A percentile compares a stretch with the other conserved stretches of the same genome.
Evolutionary conservation across 2,113 vertebrate genomes (phyloP).

Genomic region (Poeciliopsis occidentalis): DNA sequence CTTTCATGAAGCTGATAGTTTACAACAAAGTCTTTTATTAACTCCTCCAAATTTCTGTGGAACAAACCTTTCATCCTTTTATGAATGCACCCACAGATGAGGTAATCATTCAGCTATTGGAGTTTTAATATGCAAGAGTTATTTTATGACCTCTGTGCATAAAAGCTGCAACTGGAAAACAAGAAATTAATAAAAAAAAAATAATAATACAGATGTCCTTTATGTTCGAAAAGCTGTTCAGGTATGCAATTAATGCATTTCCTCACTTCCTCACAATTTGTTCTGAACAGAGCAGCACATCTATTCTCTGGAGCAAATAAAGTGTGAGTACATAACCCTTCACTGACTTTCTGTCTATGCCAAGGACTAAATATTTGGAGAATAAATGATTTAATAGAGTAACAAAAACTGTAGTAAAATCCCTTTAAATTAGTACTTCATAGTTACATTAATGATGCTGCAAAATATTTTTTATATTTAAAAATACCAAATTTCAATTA

Average conservation of each 20-base stretch:
- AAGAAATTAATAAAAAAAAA: neutral
- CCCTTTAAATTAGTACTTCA: neutral
- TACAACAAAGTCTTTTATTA: constrained; percentile 24
- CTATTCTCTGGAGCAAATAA: neutral
- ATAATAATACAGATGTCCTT: neutral
- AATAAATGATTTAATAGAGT: too few species aligned
- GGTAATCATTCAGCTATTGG: neutral
- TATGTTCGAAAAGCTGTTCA: neutral
- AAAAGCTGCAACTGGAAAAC: neutral
- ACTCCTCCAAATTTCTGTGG: neutral
- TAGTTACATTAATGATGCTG: neutral
- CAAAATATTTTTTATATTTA: neutral
- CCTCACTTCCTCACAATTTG: neutral
- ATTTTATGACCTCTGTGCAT: neutral
- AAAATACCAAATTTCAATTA: neutral
- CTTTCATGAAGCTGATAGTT: constrained; percentile 32
- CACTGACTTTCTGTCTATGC: neutral
- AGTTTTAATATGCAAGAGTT: too few species aligned
- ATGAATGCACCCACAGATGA: neutral
- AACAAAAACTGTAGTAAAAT: neutral
- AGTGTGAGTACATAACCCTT: neutral
- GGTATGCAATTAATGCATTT: neutral
- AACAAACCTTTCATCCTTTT: neutral
- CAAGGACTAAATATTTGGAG: neutral
- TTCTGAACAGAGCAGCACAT: neutral